Evolutionary conservation across 2,113 vertebrate genomes (phyloP).

Genomic region (Phasianus colchicus): DNA sequence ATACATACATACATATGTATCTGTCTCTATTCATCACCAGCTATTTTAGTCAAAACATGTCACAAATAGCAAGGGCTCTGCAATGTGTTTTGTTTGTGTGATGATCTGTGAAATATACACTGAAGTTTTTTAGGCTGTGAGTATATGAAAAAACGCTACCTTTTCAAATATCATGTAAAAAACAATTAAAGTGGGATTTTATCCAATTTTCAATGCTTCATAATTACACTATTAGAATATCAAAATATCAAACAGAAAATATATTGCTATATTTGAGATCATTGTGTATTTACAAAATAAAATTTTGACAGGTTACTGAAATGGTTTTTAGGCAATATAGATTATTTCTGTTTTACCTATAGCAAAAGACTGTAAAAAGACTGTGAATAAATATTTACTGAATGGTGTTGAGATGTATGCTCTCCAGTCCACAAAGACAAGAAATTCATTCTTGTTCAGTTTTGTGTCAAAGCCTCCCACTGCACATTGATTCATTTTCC

Average conservation of each 20-base stretch:
- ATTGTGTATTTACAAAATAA: neutral
- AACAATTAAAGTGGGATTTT: neutral
- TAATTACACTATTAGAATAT: neutral
- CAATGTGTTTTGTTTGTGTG: neutral
- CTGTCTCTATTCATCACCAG: neutral
- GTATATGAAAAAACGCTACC: neutral
- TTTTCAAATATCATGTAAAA: neutral
- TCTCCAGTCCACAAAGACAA: neutral
- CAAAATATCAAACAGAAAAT: neutral
- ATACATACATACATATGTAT: neutral
- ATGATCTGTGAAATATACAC: neutral
- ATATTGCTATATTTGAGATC: neutral
- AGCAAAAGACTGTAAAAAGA: neutral
- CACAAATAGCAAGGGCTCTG: neutral
- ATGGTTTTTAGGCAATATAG: neutral
- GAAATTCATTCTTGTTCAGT: neutral
- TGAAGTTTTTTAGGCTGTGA: neutral
- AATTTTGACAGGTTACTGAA: neutral
- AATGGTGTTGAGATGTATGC: neutral
- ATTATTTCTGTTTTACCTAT: neutral
- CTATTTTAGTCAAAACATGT: slow-evolving; percentile 31
- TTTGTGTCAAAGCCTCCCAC: neutral
- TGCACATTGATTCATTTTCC: neutral
- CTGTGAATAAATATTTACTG: neutral
- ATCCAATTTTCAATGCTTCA: neutral